Evolutionary conservation across 2,888 invertebrate genomes (phyloP).

Genomic region (Cephus spinipes): DNA sequence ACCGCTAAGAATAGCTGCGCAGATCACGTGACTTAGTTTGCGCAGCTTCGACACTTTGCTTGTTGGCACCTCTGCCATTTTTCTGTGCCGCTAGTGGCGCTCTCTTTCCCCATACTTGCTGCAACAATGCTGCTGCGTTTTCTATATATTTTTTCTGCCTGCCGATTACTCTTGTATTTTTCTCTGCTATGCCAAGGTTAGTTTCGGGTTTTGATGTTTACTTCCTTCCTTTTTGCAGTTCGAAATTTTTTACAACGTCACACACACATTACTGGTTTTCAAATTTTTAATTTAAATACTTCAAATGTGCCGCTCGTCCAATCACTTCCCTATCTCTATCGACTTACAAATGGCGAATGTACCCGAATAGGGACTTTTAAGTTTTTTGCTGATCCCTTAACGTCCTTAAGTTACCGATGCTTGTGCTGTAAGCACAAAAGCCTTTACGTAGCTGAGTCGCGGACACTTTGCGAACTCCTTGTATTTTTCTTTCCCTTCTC

Average conservation of each 20-base stretch:
- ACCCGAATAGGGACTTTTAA: neutral
- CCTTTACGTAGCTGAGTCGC: neutral
- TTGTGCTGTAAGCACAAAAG: neutral
- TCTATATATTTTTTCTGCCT: neutral
- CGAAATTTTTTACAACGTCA: neutral
- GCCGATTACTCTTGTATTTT: neutral
- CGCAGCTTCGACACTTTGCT: slow-evolving; percentile 47
- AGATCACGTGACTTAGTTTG: slow-evolving; percentile 58
- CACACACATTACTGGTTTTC: neutral
- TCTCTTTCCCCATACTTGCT: neutral
- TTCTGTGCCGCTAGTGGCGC: neutral
- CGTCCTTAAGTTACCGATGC: neutral
- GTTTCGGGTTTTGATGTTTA: neutral
- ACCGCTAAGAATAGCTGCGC: slow-evolving; percentile 65
- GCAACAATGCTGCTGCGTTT: neutral
- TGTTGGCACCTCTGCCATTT: slow-evolving; percentile 1
- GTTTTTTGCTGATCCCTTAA: neutral
- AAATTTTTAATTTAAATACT: neutral
- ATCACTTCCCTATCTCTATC: neutral
- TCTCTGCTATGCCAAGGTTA: neutral
- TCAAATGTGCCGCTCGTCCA: neutral
- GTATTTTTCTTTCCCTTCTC: neutral
- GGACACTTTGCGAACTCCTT: neutral
- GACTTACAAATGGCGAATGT: neutral
- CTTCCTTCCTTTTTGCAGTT: neutral